Evolutionary conservation across 2,113 vertebrate genomes (phyloP), one percentile per base, ranked within the genome.

Genomic region (Megaceryle torquata): DNA sequence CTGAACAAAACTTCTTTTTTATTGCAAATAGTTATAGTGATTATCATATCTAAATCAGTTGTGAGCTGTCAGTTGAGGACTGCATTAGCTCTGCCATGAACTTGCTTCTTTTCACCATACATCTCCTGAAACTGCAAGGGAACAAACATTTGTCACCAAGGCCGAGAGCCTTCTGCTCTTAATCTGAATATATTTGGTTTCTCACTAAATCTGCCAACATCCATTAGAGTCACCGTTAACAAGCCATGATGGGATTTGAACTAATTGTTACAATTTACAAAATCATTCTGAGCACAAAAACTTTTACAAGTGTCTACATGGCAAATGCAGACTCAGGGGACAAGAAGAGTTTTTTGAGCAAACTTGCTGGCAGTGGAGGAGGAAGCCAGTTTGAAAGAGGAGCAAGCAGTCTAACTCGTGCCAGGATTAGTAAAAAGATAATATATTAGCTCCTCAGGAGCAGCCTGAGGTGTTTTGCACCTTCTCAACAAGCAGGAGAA

Each of bases 181-280:
- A 50, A 90, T 88, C 37, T 83, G 86, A 83, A 70, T 90, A 81
- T 70, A 72, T 93, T 93, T 81, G 60, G 37, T 67, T 94, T 86
- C 83, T 67, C 80, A 29, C 60, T 86, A 54, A 54, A 46, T 56
- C 83, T 70, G 88, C 71, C 95, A 93, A 2, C 80, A 91, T 31
- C 43, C 43, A 81, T 95, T 93, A 95, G 46, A 74, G 46, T 94
- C 95, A 93, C 68, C 51, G 90, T 94, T 96, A 95, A 81, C 0
- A 0, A 60, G 60, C 69, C 43, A 7, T 35, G 51, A 22, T 78
- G 82, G 83, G 82, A 92, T 96, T 88, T 88, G 68, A 92, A 65
- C 64, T 81, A 88, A 90, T 74, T 6, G 2, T 60, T 50, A 72
- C 37, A 35, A 80, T 80, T 93, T 92, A 65, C 31, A 70, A 67